phyloP scores from a whole-genome alignment of 1,140 invertebrate species.

The Campoletis sonorensis region DNA sequence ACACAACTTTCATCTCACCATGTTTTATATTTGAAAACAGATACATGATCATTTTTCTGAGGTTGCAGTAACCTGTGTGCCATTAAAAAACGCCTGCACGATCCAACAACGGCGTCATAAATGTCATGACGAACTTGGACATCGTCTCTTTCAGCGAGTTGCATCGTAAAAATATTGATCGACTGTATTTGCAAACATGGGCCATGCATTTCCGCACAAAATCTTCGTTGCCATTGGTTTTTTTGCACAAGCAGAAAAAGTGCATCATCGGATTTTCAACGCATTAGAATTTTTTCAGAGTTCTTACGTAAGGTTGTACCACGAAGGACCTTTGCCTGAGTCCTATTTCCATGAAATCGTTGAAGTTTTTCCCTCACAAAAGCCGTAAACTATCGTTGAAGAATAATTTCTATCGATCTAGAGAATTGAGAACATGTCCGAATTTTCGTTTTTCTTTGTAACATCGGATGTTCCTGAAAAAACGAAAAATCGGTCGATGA shows the following conservation, averaged over 20 bases:
- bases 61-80: neutral
- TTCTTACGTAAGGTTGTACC: no score
- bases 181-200: neutral
- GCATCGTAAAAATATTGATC: neutral
- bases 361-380: neutral
- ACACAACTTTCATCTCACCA: neutral
- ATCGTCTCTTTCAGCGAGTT: slow-evolving; percentile 3
- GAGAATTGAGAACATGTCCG: no score
- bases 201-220: neutral
- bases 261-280: no score
- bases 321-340: neutral
- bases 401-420: no score
- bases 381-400: no score
- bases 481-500: no score
- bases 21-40: neutral
- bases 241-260: no score
- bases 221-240: neutral
- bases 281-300: no score
- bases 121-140: slow-evolving; percentile 1
- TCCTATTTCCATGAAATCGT: neutral
- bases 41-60: neutral
- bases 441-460: no score
- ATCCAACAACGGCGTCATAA: neutral
- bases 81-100: neutral
- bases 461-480: no score